A percentile compares a stretch with the other conserved stretches of the same genome.
Evolutionary conservation across 2,113 vertebrate genomes (phyloP).

Genomic region (Syrmaticus mikado): DNA sequence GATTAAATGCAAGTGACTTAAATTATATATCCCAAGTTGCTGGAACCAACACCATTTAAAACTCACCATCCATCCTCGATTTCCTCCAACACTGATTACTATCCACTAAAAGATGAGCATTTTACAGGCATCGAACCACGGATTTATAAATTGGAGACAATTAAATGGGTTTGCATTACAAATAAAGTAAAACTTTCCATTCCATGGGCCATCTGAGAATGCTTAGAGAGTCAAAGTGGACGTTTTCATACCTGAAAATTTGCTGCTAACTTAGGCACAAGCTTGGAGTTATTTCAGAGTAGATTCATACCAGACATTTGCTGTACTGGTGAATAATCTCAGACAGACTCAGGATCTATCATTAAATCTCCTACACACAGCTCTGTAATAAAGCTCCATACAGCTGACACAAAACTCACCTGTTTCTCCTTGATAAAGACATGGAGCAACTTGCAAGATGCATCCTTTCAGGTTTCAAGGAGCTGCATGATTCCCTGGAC

Average conservation of each 20-base stretch:
- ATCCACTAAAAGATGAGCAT: neutral
- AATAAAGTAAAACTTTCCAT: neutral
- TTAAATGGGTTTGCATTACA: constrained; percentile 28
- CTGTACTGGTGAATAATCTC: neutral
- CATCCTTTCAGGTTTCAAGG: neutral
- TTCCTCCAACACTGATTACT: constrained; percentile 46
- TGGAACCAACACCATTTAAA: constrained; percentile 53
- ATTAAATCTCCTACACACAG: neutral
- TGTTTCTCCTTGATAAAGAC: neutral
- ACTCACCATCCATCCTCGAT: neutral
- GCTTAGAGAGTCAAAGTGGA: neutral
- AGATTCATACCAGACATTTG: neutral
- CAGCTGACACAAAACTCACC: neutral
- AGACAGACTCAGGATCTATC: rapidly evolving
- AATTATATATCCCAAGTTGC: constrained; percentile 46
- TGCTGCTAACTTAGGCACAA: neutral
- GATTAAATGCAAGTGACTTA: constrained; percentile 62
- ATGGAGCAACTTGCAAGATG: neutral
- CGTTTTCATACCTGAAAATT: neutral
- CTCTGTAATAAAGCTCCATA: neutral
- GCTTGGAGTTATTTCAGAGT: neutral
- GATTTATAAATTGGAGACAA: constrained; percentile 37
- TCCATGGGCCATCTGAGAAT: neutral
- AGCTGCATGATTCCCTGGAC: neutral
- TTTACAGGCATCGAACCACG: neutral